Percentiles rank a stretch among this genome's conserved stretches.
Evolutionary conservation across 2,888 invertebrate genomes (phyloP).

Genomic region (Agonopterix alstromeriana): DNA sequence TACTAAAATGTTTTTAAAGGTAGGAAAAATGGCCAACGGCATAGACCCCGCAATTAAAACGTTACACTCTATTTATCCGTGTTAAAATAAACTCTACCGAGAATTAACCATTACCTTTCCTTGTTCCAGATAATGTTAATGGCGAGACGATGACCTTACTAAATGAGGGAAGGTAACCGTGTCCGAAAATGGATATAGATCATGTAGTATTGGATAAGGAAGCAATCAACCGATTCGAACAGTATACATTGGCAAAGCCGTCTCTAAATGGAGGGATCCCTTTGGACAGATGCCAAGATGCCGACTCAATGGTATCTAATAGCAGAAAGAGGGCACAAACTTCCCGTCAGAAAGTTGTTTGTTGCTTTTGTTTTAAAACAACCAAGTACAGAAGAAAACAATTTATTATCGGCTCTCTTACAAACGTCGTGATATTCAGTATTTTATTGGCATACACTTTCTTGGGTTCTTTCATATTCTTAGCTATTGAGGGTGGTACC

Average conservation of each 20-base stretch:
- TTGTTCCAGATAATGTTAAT: conserved; percentile 59
- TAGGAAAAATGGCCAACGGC: no score
- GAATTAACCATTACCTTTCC: conserved; percentile 24
- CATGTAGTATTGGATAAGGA: conserved; percentile 71
- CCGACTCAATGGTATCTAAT: conserved; percentile 67
- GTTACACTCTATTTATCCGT: no score
- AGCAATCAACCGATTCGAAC: conserved; percentile 69
- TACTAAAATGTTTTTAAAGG: no score
- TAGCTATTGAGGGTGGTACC: conserved; percentile 87
- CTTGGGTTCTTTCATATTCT: conserved; percentile 87
- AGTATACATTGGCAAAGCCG: conserved; percentile 69
- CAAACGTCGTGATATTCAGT: conserved; percentile 89
- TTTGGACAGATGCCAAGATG: conserved; percentile 74
- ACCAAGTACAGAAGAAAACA: conserved; percentile 74
- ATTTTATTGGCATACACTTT: conserved; percentile 88
- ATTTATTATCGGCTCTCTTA: conserved; percentile 84
- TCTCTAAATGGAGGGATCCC: conserved; percentile 69
- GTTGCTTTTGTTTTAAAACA: conserved; percentile 75
- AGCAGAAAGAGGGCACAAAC: conserved; percentile 68
- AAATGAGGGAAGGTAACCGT: conserved; percentile 38
- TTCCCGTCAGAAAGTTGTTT: conserved; percentile 69
- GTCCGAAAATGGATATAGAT: conserved; percentile 63
- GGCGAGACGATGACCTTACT: conserved; percentile 40
- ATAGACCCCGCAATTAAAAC: no score
- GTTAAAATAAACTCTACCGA: no score